These are phyloP conservation scores for Neoarius graeffei DNA, from an alignment of 2,113 vertebrate species.

Conservation along the genomic window DNA sequence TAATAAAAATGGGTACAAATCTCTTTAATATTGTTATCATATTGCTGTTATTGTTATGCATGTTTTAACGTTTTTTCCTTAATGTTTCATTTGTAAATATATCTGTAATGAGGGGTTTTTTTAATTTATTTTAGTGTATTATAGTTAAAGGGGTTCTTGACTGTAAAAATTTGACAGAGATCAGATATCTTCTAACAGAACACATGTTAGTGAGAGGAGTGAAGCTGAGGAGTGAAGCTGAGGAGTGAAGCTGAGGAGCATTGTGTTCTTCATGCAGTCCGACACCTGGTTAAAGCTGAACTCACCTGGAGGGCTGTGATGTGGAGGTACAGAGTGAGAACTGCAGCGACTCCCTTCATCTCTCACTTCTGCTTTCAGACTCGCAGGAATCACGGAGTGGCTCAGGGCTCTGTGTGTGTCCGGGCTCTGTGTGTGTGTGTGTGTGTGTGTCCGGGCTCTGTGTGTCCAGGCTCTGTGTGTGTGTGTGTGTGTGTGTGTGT, in stretches of 20 bases:
- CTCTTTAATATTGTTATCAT: neutral
- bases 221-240: neutral
- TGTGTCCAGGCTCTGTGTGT: neutral
- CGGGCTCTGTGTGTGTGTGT: neutral
- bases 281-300: neutral
- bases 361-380: neutral
- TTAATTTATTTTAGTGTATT: neutral
- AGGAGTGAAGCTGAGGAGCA: neutral
- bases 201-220: neutral
- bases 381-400: neutral
- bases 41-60: neutral
- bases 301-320: slow-evolving; percentile 70
- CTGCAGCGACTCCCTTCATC: slow-evolving; percentile 58
- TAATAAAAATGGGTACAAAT: neutral
- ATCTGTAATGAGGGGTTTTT: neutral
- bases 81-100: neutral
- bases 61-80: neutral
- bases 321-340: slow-evolving; percentile 59
- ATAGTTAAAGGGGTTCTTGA: neutral
- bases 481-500: neutral
- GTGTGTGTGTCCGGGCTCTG: too few species aligned
- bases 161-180: neutral
- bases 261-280: neutral
- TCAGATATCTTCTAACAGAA: neutral
- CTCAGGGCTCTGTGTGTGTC: neutral